Evolutionary conservation across 2,113 vertebrate species (phyloP).

Genomic region (Saguinus midas): DNA sequence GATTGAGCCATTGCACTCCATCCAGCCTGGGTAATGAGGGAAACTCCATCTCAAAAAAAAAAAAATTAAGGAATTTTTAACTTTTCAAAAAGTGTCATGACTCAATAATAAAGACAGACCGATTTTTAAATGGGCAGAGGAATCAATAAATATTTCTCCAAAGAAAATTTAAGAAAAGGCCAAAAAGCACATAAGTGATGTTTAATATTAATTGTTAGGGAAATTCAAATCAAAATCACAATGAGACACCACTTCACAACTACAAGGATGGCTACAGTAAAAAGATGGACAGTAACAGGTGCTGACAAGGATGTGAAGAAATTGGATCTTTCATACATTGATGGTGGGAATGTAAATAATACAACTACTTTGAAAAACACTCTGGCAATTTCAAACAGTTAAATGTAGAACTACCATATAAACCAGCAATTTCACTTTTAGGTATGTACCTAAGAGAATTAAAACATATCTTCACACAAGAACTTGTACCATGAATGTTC

Average conservation of each 20-base stretch:
- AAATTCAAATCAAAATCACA: constrained; percentile 3
- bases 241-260: not conserved
- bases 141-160: constrained; percentile 21
- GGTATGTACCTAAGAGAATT: not conserved
- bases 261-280: not conserved
- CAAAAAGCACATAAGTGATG: not conserved
- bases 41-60: too few relatives aligned
- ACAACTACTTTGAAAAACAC: not conserved
- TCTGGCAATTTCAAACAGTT: too few relatives aligned
- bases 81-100: not conserved
- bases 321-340: not conserved
- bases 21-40: too few relatives aligned
- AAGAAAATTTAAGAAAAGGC: not conserved
- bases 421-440: not conserved
- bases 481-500: not conserved
- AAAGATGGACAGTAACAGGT: not conserved
- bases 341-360: not conserved
- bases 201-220: not conserved
- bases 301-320: not conserved
- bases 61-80: not conserved
- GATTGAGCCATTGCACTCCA: too few relatives aligned
- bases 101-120: not conserved
- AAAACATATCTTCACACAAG: not conserved
- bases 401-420: not conserved
- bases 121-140: not conserved